These are phyloP conservation scores for Myiagra hebetior DNA, from an alignment of 2,113 vertebrate species.

Conservation along the genomic window DNA sequence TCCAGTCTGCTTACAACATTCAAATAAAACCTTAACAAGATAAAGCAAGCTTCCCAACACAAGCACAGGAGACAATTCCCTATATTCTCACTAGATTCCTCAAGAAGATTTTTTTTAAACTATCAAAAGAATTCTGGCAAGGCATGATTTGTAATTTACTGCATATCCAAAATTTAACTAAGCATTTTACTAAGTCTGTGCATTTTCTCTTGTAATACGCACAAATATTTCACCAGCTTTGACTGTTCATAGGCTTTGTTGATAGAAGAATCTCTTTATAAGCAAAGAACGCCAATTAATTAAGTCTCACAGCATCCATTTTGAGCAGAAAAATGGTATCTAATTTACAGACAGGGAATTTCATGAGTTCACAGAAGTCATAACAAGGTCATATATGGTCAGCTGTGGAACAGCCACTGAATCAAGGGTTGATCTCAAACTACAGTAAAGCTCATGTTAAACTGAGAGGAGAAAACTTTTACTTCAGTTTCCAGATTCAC, in stretches of 20 bases:
- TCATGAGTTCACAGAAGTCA: not conserved
- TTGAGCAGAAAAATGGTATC: not conserved
- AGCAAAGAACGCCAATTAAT: not conserved
- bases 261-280: not conserved
- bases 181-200: not conserved
- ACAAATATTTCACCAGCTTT: not conserved
- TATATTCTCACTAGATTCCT: not conserved
- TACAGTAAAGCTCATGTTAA: not conserved
- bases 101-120: not conserved
- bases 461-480: not conserved
- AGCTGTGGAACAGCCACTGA: not conserved
- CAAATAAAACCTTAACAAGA: not conserved
- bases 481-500: not conserved
- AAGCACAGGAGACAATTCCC: not conserved
- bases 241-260: not conserved
- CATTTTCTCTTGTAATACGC: not conserved
- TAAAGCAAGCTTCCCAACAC: not conserved
- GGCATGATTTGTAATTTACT: not conserved
- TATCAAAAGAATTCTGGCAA: not conserved
- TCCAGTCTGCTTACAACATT: not conserved
- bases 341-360: not conserved
- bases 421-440: not conserved
- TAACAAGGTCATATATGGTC: not conserved
- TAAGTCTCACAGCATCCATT: not conserved
- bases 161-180: not conserved